These are phyloP conservation scores for Amblyopsis rosae DNA, from an alignment of 2,113 vertebrate genomes.

Conservation along the genomic window DNA sequence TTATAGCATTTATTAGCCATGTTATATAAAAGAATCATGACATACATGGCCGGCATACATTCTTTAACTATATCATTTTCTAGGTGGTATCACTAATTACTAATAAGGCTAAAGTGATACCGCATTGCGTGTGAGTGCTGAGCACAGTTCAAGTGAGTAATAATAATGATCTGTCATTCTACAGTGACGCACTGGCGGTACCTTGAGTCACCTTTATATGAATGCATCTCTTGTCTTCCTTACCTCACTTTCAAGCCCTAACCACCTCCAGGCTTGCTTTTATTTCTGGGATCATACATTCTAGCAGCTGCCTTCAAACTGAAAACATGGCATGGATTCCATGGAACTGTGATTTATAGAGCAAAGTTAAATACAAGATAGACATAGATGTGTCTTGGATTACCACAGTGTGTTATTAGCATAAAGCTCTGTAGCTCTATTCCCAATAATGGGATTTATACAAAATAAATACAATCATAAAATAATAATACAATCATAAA, in stretches of 20 bases:
- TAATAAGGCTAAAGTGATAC: slow-evolving; percentile 12
- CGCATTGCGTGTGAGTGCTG: slow-evolving; percentile 73
- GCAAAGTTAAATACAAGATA: too few species aligned
- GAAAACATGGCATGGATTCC: slow-evolving; percentile 63
- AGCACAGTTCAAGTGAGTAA: slow-evolving; percentile 66
- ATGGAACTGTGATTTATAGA: slow-evolving; percentile 26
- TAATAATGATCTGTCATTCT: slow-evolving; percentile 72
- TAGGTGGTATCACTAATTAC: slow-evolving; percentile 31
- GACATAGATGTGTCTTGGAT: too few species aligned
- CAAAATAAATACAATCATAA: too few species aligned
- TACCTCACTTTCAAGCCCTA: slow-evolving; percentile 73
- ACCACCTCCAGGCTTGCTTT: slow-evolving; percentile 75
- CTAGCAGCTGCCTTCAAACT: slow-evolving; percentile 23
- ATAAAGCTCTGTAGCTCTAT: too few species aligned
- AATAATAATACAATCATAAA: too few species aligned
- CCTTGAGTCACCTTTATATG: slow-evolving; percentile 76
- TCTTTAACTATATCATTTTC: not conserved
- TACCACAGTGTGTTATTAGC: too few species aligned
- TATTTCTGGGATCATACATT: slow-evolving; percentile 65
- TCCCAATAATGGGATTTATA: too few species aligned
- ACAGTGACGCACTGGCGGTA: slow-evolving; percentile 68
- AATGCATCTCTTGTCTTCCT: slow-evolving; percentile 79
- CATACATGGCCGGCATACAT: too few species aligned
- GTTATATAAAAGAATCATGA: too few species aligned
- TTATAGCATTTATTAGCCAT: too few species aligned